Evolutionary conservation across 2,113 vertebrate species (phyloP).

Genomic region (Takifugu bimaculatus): DNA sequence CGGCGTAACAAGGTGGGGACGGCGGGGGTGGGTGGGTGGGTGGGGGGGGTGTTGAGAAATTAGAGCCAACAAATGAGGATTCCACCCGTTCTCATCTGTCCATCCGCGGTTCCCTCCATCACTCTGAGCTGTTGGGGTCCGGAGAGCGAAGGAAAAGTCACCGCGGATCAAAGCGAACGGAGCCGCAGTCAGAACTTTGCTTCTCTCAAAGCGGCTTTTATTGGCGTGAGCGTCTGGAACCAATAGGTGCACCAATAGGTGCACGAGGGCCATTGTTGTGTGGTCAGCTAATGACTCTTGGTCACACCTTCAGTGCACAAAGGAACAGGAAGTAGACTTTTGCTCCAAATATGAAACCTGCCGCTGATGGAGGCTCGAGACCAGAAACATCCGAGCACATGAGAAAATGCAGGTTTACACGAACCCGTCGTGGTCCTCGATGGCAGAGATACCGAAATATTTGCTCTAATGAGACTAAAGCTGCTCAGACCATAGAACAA

Average conservation of each 20-base stretch:
- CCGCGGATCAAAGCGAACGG: conserved; percentile 13
- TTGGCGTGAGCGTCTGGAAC: conserved; percentile 22
- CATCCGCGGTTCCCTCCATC: conserved; percentile 23
- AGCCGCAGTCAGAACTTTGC: neutral
- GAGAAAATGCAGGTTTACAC: no score
- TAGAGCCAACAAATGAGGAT: neutral
- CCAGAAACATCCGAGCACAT: no score
- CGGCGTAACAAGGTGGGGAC: conserved; percentile 16
- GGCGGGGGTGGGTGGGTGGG: conserved; percentile 5
- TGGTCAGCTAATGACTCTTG: conserved; percentile 10
- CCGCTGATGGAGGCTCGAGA: no score
- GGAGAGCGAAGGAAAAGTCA: conserved; percentile 16
- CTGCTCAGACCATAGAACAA: no score
- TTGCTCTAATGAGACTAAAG: no score
- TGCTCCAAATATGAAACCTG: no score
- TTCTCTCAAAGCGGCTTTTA: conserved; percentile 36
- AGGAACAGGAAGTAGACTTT: conserved; percentile 12
- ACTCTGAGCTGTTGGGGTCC: conserved; percentile 10
- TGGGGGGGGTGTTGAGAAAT: conserved; percentile 6
- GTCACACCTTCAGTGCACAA: conserved; percentile 16
- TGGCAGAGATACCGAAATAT: no score
- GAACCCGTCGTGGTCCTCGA: no score
- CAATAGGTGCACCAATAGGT: conserved; percentile 3
- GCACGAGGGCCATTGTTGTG: conserved; percentile 8
- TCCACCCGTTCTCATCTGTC: neutral